phyloP scores from a whole-genome alignment of 64 coral and sea anemone species.

The Dendrophyllia cribrosa region DNA sequence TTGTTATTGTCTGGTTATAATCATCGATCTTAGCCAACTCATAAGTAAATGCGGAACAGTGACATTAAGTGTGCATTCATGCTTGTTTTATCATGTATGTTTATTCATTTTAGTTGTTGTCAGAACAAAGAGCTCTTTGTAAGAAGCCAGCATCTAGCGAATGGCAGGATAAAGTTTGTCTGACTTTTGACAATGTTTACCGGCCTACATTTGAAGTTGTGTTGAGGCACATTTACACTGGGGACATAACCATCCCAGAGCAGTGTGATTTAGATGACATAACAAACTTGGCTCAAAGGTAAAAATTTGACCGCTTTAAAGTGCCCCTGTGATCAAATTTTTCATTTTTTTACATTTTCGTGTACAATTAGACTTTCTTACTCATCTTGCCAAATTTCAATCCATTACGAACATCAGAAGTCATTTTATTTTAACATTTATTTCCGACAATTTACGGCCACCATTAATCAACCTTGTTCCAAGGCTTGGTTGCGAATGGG shows the following conservation, averaged over 20 bases:
- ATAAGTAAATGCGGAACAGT: no score
- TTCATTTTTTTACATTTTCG: no score
- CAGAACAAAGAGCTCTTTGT: neutral
- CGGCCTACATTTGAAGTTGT: conserved; percentile 15
- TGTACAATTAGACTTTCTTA: no score
- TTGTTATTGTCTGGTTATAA: no score
- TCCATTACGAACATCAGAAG: no score
- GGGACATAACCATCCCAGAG: conserved; percentile 31
- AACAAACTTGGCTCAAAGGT: conserved; percentile 81
- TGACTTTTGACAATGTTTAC: conserved; percentile 61
- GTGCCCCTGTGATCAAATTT: no score
- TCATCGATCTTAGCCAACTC: no score
- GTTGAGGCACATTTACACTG: conserved; percentile 80
- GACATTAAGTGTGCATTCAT: neutral
- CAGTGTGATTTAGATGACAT: conserved; percentile 12
- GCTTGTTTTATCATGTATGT: neutral
- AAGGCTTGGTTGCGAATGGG: no score
- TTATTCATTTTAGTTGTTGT: conserved; percentile 4
- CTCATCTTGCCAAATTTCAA: no score
- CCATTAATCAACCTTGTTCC: no score
- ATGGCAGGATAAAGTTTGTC: conserved; percentile 21
- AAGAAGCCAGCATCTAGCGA: neutral
- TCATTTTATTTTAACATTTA: no score
- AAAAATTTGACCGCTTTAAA: neutral
- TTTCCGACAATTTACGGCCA: no score